Evolutionary conservation across 2,888 invertebrate genomes (phyloP).

Genomic region (Spodoptera picta): DNA sequence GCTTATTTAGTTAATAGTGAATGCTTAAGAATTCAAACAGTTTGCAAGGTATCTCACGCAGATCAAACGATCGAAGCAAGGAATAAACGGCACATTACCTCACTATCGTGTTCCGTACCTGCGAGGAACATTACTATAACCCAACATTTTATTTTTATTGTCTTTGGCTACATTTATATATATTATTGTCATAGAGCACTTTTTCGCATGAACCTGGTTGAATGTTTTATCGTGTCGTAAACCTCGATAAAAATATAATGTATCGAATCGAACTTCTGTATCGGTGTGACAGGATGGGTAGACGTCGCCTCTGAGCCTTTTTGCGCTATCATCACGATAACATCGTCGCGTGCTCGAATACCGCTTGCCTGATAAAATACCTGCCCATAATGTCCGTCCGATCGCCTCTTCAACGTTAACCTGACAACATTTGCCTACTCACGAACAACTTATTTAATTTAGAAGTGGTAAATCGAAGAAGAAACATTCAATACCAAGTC

Average conservation of each 20-base stretch:
- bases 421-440: constrained; percentile 35
- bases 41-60: constrained; percentile 38
- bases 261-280: constrained; percentile 47
- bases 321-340: constrained; percentile 76
- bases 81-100: constrained; percentile 25
- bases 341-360: constrained; percentile 70
- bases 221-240: constrained; percentile 33
- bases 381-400: constrained; percentile 63
- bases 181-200: constrained; percentile 16
- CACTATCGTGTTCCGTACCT: constrained; percentile 12
- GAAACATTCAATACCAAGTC: not conserved
- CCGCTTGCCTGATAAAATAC: constrained; percentile 67
- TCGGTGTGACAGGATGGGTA: constrained; percentile 53
- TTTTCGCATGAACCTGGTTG: constrained; percentile 18
- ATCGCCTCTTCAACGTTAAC: constrained; percentile 43
- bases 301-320: constrained; percentile 61
- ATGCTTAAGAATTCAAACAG: constrained; percentile 37
- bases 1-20: constrained; percentile 41
- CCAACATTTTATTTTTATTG: constrained; percentile 24
- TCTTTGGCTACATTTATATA: constrained; percentile 18
- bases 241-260: constrained; percentile 47
- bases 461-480: constrained; percentile 2
- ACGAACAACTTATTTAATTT: constrained; percentile 20
- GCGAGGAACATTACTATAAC: constrained; percentile 4
- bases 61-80: constrained; percentile 21